These are phyloP conservation scores for Eulemur mongoz DNA, from an alignment of 2,797 vertebrate genomes.

Conservation along the genomic window DNA sequence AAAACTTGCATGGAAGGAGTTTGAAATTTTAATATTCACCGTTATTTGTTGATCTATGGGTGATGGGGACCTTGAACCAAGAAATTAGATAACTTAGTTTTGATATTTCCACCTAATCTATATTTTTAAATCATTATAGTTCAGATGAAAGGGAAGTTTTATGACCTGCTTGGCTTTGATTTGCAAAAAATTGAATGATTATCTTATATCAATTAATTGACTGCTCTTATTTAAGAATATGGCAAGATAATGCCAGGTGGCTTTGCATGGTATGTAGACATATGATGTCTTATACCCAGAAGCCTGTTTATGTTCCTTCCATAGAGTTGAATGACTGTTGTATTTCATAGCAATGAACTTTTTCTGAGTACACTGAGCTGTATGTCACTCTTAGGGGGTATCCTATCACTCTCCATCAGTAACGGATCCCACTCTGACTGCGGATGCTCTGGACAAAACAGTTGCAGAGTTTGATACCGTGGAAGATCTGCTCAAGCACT, in stretches of 20 bases:
- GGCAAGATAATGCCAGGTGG: not conserved
- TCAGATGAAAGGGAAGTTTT: not conserved
- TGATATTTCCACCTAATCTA: not conserved
- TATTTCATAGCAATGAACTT: constrained; percentile 63
- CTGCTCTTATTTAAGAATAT: not conserved
- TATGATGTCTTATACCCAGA: not conserved
- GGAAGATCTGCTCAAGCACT: constrained; percentile 92
- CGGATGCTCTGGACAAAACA: constrained; percentile 92
- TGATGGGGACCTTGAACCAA: constrained; percentile 1
- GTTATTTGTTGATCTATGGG: constrained; percentile 3
- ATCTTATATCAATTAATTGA: not conserved
- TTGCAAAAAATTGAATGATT: not conserved
- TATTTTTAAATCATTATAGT: not conserved
- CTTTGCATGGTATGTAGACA: not conserved
- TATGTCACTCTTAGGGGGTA: constrained; percentile 87
- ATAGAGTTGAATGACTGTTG: not conserved
- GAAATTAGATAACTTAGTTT: constrained; percentile 16
- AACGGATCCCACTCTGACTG: constrained; percentile 89
- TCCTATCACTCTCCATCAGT: constrained; percentile 86
- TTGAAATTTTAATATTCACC: constrained; percentile 1
- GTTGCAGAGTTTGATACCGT: constrained; percentile 94
- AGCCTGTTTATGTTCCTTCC: not conserved
- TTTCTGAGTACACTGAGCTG: constrained; percentile 83
- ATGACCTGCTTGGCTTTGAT: not conserved
- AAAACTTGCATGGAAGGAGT: not conserved